Percentiles rank a stretch among this genome's conserved stretches.
Conservation (phyloP, 2,888 invertebrate species). For the Tethea ocularis region DNA sequence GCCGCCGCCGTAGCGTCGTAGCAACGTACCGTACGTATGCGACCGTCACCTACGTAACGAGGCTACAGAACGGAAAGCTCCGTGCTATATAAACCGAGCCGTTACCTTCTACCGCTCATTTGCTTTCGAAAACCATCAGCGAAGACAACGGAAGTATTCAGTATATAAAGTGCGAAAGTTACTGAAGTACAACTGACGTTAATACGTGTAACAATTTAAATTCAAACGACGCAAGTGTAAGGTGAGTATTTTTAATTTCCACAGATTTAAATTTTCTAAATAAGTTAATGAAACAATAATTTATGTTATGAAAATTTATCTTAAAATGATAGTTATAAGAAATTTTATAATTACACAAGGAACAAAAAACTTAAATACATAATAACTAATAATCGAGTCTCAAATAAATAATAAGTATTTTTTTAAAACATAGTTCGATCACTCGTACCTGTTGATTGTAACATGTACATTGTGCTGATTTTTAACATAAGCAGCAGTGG, state of each 20-base stretch:
- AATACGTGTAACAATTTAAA: not conserved
- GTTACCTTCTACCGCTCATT: constrained; percentile 65
- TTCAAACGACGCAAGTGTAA: not conserved
- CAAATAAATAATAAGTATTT: too few species aligned
- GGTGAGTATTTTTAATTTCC: constrained; percentile 13
- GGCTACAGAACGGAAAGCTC: constrained; percentile 40
- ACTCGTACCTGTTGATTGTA: too few species aligned
- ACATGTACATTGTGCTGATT: too few species aligned
- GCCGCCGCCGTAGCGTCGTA: constrained; percentile 30
- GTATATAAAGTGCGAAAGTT: constrained; percentile 22
- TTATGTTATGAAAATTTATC: too few species aligned
- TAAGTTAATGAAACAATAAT: too few species aligned
- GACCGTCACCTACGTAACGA: constrained; percentile 49
- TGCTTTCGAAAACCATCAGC: constrained; percentile 61
- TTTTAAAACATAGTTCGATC: too few species aligned
- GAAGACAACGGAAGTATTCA: constrained; percentile 46
- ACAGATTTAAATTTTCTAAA: too few species aligned
- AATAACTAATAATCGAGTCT: too few species aligned
- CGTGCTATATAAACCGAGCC: constrained; percentile 66
- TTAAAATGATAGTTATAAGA: too few species aligned
- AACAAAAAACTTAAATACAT: too few species aligned
- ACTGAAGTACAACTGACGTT: not conserved
- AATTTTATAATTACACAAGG: too few species aligned
- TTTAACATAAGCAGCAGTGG: too few species aligned
- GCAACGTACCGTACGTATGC: constrained; percentile 29